Evolutionary conservation across 2,888 invertebrate species (phyloP).

Genomic region (Gortyna flavago): DNA sequence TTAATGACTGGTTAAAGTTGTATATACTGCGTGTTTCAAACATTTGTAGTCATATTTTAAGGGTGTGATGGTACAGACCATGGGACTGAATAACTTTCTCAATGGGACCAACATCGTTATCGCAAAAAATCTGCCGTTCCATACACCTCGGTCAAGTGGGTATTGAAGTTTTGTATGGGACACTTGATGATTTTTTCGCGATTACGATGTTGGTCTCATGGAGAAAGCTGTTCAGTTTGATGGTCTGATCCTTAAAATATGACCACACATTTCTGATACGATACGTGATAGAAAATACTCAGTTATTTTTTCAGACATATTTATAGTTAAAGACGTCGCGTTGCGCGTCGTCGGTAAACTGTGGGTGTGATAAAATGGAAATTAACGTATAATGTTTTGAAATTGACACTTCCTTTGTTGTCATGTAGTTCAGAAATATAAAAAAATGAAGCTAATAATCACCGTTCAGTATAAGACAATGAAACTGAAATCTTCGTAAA

Average conservation of each 20-base stretch:
- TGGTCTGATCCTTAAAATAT: background rate
- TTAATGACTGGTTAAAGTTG: constrained; percentile 8
- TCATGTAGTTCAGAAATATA: background rate
- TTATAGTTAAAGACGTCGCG: background rate
- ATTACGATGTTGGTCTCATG: background rate
- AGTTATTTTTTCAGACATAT: background rate
- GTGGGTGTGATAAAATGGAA: background rate
- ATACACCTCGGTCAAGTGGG: background rate
- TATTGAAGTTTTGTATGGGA: background rate
- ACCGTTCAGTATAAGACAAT: background rate
- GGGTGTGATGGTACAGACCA: background rate
- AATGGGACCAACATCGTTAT: background rate
- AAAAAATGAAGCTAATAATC: too few relatives aligned
- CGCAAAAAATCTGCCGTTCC: background rate
- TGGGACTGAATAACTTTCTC: background rate
- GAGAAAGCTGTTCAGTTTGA: background rate
- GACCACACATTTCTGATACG: background rate
- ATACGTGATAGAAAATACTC: background rate
- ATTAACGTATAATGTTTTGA: background rate
- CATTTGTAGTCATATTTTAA: background rate
- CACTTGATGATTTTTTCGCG: background rate
- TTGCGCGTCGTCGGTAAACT: too few relatives aligned
- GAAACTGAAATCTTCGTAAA: background rate
- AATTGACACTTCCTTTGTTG: constrained; percentile 10
- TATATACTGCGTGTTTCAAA: background rate